Evolutionary conservation across 2,888 invertebrate species (phyloP), one percentile per base, ranked within the genome.

Genomic region (Drosophila nr. fundita): DNA sequence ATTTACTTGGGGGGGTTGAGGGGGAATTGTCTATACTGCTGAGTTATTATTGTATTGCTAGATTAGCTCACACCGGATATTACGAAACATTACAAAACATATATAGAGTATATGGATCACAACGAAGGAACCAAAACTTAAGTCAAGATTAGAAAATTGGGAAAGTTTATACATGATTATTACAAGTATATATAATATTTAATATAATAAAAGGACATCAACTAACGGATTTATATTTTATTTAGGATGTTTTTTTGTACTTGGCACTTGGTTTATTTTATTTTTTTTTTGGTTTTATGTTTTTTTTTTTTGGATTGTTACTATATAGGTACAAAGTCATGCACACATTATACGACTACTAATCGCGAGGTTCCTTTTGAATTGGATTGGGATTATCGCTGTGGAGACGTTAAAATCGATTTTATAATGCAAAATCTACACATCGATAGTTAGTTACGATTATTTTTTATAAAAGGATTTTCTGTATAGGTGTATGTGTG

Each of bases 301-400:
- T 30, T 42, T 45, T 8, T 18, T 21, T 42, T 32, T 38, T 55
- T 24, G 57, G 58, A 48, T 68, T 68, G 18, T 38, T 59, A 60
- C 65, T 78, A 27, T 55, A 38, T 29, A 71, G 76, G 68, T 76
- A 80, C 76, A 76, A 70, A 52, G 48, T 76, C 78, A 78, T 78
- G 81, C 81, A 76, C 72, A 80, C 62, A 78, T 77, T 62, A 54
- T 78, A 78, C 62, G 72, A 76, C 77, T 77, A 77, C 66, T 54
- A 63, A 63, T 67, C 77, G 53, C 77, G 63, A 45, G 57, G 57
- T 55, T 66, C 70, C 61, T 64, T 57, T 15, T 48, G 29, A 53
- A 18, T 58, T 57, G 18, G 27, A 53, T 64, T 59, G 29, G 36
- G 61, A 59, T 38, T 55, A 18, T 27, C 36, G 64, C 62, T 53